Evolutionary conservation across 2,797 vertebrate species (phyloP).

Genomic region (Hipposideros larvatus): DNA sequence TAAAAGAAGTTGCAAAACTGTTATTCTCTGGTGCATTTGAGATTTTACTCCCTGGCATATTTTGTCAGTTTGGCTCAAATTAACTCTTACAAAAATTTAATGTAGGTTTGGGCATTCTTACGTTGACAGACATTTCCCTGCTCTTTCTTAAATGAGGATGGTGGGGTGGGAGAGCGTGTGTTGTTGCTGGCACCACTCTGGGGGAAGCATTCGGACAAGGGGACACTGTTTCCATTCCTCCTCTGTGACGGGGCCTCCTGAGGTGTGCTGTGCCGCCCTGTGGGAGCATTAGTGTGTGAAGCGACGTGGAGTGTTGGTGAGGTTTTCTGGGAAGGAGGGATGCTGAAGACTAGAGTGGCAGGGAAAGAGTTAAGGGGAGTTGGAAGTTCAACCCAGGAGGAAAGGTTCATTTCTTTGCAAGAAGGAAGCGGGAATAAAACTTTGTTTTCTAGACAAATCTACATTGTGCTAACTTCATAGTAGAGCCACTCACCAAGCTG

Average conservation of each 20-base stretch:
- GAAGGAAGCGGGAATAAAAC: not conserved
- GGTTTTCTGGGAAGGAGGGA: not conserved
- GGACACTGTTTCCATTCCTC: rapidly evolving
- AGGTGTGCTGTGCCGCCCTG: rapidly evolving
- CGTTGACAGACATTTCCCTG: not conserved
- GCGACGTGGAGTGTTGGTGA: not conserved
- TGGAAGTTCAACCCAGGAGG: not conserved
- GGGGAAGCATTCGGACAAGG: not conserved
- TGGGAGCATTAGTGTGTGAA: not conserved
- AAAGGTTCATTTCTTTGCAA: not conserved
- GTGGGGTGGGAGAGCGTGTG: rapidly evolving
- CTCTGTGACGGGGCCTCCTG: rapidly evolving
- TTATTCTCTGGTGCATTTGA: too few species aligned
- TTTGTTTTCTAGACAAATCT: conserved; percentile 46
- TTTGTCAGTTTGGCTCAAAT: too few species aligned
- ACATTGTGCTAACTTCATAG: not conserved
- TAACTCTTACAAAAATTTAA: too few species aligned
- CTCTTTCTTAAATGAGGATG: not conserved
- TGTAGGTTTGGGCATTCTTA: too few species aligned
- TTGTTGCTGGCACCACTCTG: not conserved
- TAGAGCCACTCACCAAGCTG: not conserved
- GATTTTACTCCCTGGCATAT: too few species aligned
- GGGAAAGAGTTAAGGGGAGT: not conserved
- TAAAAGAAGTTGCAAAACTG: too few species aligned
- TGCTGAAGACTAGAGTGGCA: not conserved